These are phyloP conservation scores for Guaruba guarouba DNA, from an alignment of 2,113 vertebrate species.

Conservation along the genomic window DNA sequence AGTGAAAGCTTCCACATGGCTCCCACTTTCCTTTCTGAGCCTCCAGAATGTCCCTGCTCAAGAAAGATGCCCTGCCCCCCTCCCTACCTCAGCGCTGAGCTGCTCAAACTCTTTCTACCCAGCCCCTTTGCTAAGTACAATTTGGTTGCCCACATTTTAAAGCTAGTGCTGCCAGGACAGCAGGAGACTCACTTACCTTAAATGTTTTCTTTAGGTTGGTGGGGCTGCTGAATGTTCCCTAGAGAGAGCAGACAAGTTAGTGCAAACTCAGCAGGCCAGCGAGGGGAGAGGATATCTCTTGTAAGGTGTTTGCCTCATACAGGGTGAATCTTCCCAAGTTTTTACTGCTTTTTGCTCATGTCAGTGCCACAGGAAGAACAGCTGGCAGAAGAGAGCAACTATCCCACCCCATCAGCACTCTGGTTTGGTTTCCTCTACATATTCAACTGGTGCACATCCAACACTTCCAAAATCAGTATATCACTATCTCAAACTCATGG, in stretches of 20 bases:
- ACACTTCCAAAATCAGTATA: neutral
- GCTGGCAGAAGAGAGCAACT: neutral
- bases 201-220: conserved; percentile 93
- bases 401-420: neutral
- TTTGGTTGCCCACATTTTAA: neutral
- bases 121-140: neutral
- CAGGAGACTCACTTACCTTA: conserved; percentile 76
- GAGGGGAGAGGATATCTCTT: fast-evolving
- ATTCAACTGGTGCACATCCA: neutral
- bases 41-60: neutral
- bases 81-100: neutral
- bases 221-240: conserved; percentile 94
- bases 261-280: neutral
- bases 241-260: conserved; percentile 1
- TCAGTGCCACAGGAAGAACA: neutral
- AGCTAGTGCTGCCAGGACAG: neutral
- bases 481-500: neutral
- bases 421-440: neutral
- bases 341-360: neutral
- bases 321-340: neutral
- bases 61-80: neutral
- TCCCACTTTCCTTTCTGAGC: neutral
- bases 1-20: neutral
- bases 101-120: neutral
- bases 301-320: neutral